Base-by-base conservation (phyloP, 2,888 invertebrate species). In the Lithophane leautieri region DNA sequence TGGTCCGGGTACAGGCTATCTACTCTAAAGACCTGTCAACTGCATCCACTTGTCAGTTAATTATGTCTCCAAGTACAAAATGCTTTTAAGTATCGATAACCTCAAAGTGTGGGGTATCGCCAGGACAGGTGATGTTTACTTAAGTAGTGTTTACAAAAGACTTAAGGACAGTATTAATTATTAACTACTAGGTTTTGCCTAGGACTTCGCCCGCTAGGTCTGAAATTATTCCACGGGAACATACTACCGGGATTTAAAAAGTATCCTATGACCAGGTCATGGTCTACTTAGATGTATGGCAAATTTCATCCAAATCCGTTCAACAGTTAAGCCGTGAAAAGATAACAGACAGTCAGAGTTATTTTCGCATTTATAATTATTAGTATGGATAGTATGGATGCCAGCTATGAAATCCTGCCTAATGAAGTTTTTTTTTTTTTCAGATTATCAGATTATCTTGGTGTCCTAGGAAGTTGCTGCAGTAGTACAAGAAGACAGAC, bases 21-120 rank as follows among this genome's bases (percentile, higher is more conserved):
- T 78, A 56, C 42, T 52, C 25, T 58, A 66, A 50, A 7, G 54
- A 70, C 67, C 58, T 68, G 81, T 70, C 79, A 54, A 19, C 60
- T 6, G 28, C 62, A 52, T 65, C 42, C 40, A 61, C 69, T 66
- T n/a, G 70, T 67, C 58, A 47, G 76, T 81, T 74, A 84, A 73
- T 79, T 67, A 71, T 69, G 71, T 75, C 81, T 62, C 58, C 9
- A 2, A 9, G 71, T 62, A 67, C 81, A 75, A 67, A 82, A 82
- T 72, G 82, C 84, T 82, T 82, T 82, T 81, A 82, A 82, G 56
- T 61, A 25, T 61, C 52, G 82, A 82, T 82, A 82, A 82, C 82
- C 82, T 75, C 44, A 12, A 63, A 67, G 84, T 63, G 81, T 52
- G 61, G 84, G 71, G 69, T 63, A 82, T 84, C 82, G 22, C n/a